phyloP scores from a whole-genome alignment of 2,113 vertebrate genomes.

The Catharus fuscescens region DNA sequence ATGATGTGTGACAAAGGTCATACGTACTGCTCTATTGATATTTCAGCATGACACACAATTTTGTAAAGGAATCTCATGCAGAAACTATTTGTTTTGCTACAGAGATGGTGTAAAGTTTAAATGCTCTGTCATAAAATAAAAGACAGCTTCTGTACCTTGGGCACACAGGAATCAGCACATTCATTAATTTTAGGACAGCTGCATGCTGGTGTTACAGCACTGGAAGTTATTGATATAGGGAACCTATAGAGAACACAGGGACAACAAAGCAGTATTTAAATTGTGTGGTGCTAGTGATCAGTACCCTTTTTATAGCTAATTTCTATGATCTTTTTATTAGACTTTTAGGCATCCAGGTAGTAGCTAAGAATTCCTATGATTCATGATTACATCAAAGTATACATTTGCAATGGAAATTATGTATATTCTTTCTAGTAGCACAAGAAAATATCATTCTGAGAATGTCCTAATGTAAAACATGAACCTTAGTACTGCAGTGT shows the following conservation, averaged over 20 bases:
- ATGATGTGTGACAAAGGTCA: constrained; percentile 1
- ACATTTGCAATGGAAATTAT: not conserved
- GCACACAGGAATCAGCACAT: not conserved
- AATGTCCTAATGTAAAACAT: not conserved
- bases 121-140: not conserved
- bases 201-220: not conserved
- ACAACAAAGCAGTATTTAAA: not conserved
- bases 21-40: constrained; percentile 15
- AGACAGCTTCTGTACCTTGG: not conserved
- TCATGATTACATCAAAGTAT: not conserved
- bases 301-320: not conserved
- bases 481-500: not conserved
- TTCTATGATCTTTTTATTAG: not conserved
- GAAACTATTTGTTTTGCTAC: not conserved
- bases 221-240: not conserved
- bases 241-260: not conserved
- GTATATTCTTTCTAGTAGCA: not conserved
- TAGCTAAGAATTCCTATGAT: not conserved
- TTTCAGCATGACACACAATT: not conserved
- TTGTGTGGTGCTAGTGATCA: not conserved
- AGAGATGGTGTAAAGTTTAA: constrained; percentile 5
- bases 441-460: not conserved
- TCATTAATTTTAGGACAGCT: not conserved
- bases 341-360: not conserved
- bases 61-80: constrained; percentile 6